A percentile compares a stretch with the other conserved stretches of the same genome.
Evolutionary conservation across 2,888 invertebrate genomes (phyloP).

Genomic region (Sesamia inferens): DNA sequence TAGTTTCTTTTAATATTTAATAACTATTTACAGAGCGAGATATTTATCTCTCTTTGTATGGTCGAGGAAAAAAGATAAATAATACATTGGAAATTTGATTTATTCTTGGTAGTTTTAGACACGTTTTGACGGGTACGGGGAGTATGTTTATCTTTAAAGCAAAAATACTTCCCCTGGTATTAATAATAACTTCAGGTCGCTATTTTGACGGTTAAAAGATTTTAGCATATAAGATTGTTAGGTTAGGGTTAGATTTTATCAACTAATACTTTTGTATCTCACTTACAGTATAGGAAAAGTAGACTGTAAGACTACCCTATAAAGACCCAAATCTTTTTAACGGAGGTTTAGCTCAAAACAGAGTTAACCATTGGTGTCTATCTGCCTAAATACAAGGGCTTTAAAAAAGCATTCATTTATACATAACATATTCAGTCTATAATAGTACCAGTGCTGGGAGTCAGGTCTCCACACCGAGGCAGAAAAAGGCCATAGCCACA

Average conservation of each 20-base stretch:
- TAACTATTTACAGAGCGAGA: constrained; percentile 44
- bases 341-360: neutral
- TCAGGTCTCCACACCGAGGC: neutral
- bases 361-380: neutral
- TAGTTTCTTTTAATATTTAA: constrained; percentile 41
- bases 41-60: constrained; percentile 23
- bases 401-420: neutral
- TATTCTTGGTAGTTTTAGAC: constrained; percentile 5
- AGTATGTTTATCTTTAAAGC: neutral
- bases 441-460: neutral
- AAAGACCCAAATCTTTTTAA: neutral
- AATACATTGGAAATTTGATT: neutral
- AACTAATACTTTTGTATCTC: neutral
- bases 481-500: neutral
- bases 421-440: neutral
- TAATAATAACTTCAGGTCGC: neutral
- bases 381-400: neutral
- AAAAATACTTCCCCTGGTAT: constrained; percentile 7
- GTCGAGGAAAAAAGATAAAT: constrained; percentile 23
- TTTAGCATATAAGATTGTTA: constrained; percentile 6
- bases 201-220: neutral
- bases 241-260: neutral
- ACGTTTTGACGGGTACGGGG: constrained; percentile 15
- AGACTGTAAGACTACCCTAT: neutral
- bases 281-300: neutral